Evolutionary conservation across 2,797 vertebrate species (phyloP).

Genomic region (Garrulus glandarius): DNA sequence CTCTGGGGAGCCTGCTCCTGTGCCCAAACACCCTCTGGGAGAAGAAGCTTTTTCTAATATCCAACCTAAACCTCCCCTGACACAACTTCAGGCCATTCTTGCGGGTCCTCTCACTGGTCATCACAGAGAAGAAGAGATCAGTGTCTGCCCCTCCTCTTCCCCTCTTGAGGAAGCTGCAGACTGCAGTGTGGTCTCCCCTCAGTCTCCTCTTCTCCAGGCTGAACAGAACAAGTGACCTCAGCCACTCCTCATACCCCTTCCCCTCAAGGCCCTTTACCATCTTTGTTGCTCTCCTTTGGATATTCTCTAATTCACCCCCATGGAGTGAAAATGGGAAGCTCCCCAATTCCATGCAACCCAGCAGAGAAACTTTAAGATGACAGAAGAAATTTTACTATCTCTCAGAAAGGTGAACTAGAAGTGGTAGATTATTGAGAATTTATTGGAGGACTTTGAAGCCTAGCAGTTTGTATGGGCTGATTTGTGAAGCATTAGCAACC

Average conservation of each 20-base stretch:
- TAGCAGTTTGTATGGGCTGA: neutral
- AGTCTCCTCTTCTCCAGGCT: neutral
- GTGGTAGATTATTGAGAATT: neutral
- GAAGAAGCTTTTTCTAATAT: neutral
- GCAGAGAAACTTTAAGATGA: neutral
- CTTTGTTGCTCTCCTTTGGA: neutral
- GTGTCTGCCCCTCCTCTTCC: neutral
- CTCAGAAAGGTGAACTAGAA: neutral
- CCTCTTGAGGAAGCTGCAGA: neutral
- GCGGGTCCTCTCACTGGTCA: neutral
- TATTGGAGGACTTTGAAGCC: neutral
- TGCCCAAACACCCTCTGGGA: neutral
- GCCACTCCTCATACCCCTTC: neutral
- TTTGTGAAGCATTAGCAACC: neutral
- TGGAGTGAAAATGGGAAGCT: neutral
- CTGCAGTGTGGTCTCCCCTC: neutral
- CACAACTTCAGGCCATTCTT: neutral
- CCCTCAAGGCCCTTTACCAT: neutral
- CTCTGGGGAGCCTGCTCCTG: neutral
- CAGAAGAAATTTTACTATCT: neutral
- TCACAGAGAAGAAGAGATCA: too few species aligned
- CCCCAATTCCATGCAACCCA: neutral
- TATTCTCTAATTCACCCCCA: neutral
- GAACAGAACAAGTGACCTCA: neutral
- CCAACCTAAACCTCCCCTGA: accelerated